A percentile compares a stretch with the other conserved stretches of the same genome.
phyloP scores from a whole-genome alignment of 1,140 invertebrate species.

The Drosophila kepulauana region DNA sequence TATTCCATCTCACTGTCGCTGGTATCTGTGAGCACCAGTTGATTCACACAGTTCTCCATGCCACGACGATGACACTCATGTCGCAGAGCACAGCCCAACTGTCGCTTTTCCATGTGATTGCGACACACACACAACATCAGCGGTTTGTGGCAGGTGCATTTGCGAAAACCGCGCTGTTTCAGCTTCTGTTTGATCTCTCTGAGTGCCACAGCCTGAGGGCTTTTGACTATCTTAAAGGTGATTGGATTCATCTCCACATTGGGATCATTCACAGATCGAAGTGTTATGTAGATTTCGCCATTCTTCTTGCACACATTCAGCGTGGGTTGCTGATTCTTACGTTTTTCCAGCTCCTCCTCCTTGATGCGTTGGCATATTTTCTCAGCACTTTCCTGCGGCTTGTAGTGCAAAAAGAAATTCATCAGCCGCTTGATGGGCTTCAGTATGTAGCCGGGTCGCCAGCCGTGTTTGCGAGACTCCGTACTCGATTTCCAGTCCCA shows the following conservation, averaged over 20 bases:
- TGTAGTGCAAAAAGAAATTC: slow-evolving; percentile 71
- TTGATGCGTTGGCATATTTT: slow-evolving; percentile 25
- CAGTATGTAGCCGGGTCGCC: slow-evolving; percentile 72
- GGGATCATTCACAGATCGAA: slow-evolving; percentile 42
- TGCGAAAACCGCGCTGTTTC: slow-evolving; percentile 67
- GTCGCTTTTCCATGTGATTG: slow-evolving; percentile 51
- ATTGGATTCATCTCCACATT: slow-evolving; percentile 61
- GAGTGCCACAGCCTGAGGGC: slow-evolving; percentile 48
- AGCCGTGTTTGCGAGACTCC: slow-evolving; percentile 52
- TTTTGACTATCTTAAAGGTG: slow-evolving; percentile 72
- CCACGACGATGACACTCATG: slow-evolving; percentile 59
- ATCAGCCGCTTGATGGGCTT: slow-evolving; percentile 76
- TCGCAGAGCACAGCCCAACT: slow-evolving; percentile 48
- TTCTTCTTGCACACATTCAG: slow-evolving; percentile 72
- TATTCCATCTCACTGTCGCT: slow-evolving; percentile 79
- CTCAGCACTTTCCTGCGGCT: slow-evolving; percentile 23
- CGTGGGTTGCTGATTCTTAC: slow-evolving; percentile 44
- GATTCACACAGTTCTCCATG: slow-evolving; percentile 44
- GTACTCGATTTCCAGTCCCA: slow-evolving; percentile 70
- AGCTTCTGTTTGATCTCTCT: slow-evolving; percentile 64
- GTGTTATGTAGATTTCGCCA: slow-evolving; percentile 68
- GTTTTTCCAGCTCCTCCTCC: slow-evolving; percentile 2
- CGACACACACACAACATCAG: slow-evolving; percentile 72
- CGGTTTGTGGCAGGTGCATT: slow-evolving; percentile 70
- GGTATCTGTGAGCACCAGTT: slow-evolving; percentile 69